Evolutionary conservation across 2,797 vertebrate species (phyloP).

Genomic region (Bovichtus diacanthus): DNA sequence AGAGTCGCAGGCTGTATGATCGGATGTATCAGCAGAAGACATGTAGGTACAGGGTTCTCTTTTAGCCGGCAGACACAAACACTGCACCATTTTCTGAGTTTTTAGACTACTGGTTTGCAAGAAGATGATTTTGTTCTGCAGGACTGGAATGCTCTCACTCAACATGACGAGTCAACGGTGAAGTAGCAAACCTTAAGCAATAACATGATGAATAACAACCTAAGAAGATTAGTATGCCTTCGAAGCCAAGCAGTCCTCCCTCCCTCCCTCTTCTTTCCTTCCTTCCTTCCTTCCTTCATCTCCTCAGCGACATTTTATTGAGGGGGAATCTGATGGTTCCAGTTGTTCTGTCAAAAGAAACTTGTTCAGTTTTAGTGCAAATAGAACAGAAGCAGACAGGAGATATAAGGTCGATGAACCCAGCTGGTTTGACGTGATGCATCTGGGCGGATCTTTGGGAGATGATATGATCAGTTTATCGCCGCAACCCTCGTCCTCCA

Average conservation of each 20-base stretch:
- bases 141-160: constrained; percentile 73
- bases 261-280: constrained; percentile 13
- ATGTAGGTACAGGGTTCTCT: constrained; percentile 53
- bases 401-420: constrained; percentile 66
- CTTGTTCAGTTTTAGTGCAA: constrained; percentile 85
- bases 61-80: constrained; percentile 57
- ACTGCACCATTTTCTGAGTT: constrained; percentile 49
- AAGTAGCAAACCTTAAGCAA: constrained; percentile 67
- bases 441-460: constrained; percentile 83
- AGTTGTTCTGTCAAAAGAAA: constrained; percentile 74
- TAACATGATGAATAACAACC: constrained; percentile 53
- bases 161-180: constrained; percentile 53
- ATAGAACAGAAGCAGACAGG: constrained; percentile 83
- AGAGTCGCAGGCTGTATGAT: constrained; percentile 65
- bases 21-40: constrained; percentile 63
- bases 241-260: constrained; percentile 54
- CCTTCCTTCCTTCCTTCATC: constrained; percentile 16
- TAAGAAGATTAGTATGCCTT: constrained; percentile 57
- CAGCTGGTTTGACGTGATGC: constrained; percentile 69
- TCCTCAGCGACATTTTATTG: constrained; percentile 38
- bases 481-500: constrained; percentile 81
- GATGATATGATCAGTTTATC: constrained; percentile 78
- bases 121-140: constrained; percentile 57
- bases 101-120: constrained; percentile 56
- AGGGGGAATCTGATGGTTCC: constrained; percentile 52